These are phyloP conservation scores for Trochalopteron elliotii DNA, from an alignment of 2,113 vertebrate genomes.

Conservation along the genomic window DNA sequence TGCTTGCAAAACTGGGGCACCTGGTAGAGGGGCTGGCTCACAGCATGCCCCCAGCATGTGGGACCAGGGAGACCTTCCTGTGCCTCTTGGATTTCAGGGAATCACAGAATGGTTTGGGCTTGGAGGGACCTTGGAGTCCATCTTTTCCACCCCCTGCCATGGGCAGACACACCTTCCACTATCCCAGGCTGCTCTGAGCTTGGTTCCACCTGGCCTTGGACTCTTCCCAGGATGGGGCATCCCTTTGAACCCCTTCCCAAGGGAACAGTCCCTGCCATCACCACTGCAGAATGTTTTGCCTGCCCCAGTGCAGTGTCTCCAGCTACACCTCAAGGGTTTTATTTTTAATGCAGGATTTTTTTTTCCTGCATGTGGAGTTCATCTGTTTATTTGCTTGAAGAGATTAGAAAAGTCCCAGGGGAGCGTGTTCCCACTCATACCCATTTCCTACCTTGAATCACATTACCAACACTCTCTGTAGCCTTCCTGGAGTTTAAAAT, in stretches of 20 bases:
- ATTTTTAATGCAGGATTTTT: neutral
- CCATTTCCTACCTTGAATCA: constrained; percentile 16
- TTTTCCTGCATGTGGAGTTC: neutral
- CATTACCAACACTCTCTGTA: neutral
- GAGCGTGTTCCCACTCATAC: neutral
- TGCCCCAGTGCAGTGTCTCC: neutral
- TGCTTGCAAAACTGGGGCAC: too few relatives aligned
- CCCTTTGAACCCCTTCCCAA: neutral
- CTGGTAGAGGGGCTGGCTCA: too few relatives aligned
- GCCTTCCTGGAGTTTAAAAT: constrained; percentile 30
- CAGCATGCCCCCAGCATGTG: too few relatives aligned
- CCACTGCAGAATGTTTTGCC: neutral
- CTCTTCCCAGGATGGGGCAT: neutral
- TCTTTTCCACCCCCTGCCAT: neutral
- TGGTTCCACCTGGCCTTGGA: neutral
- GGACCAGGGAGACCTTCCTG: too few relatives aligned
- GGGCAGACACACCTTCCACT: neutral
- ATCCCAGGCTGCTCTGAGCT: neutral
- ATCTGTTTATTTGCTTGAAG: constrained; percentile 40
- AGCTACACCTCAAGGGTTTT: neutral
- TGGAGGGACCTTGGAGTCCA: too few relatives aligned
- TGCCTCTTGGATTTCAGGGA: too few relatives aligned
- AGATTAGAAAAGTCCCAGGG: constrained; percentile 5
- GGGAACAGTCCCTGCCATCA: neutral
- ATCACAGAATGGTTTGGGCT: too few relatives aligned